Base-by-base conservation (phyloP, 2,113 vertebrate genomes). In the Nymphicus hollandicus region DNA sequence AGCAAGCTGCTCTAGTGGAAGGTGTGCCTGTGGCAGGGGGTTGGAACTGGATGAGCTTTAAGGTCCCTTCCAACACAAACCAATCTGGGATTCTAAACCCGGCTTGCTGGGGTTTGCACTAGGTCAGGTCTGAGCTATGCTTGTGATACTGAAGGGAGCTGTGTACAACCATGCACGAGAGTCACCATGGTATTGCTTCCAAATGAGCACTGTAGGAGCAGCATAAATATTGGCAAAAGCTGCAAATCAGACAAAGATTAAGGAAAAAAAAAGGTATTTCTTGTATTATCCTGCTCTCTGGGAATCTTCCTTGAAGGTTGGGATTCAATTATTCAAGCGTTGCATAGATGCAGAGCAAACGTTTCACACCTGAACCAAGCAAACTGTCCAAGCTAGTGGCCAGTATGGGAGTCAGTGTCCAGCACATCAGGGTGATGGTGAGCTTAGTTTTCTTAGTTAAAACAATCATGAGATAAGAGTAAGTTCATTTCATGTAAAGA, bases 141-240 rank as follows among this genome's bases (percentile, higher is more conserved):
- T 71, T 0, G 0, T 41, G 23, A 0, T 47, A 6, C 19, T 8
- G 56, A 35, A 25, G 27, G 39, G 70, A n/a, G 18, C 22, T n/a
- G 10, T 37, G 20, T n/a, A 76, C 66, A 72, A 8, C 80, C 52
- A 4, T 3, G 13, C 8, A 1, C 11, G 35, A 5, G 6, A 31
- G 22, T 70, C 46, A 50, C 29, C 17, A 0, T 4, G 9, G n/a
- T 56, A 11, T 17, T 35, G 28, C 27, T 20, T 52, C 41, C 76
- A 50, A 29, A n/a, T 0, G 0, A 43, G 25, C 49, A 7, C 0
- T 0, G 17, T 29, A 60, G 39, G 46, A 72, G n/a, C 9, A 80
- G 2, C 0, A 0, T 27, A 4, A 17, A 3, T 41, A 17, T 1
- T 11, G 33, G 63, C 25, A 7, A 50, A 80, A 63, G 25, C n/a